Conservation (phyloP, 2,113 vertebrate genomes). For the Gorilla gorilla region DNA sequence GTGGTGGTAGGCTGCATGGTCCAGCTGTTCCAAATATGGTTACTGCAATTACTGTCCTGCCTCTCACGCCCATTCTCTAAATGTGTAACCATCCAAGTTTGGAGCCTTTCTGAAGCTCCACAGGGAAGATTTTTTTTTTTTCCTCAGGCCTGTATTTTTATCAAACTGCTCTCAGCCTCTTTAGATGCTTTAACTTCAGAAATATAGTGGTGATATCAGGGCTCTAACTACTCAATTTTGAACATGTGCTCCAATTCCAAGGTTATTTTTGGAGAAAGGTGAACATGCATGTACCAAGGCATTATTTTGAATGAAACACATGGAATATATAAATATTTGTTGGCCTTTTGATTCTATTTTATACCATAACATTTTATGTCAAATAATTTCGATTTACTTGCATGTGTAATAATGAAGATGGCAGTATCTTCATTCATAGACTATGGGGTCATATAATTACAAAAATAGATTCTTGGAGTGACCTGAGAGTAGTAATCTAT, state of each 20-base stretch:
- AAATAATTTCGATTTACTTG: background rate
- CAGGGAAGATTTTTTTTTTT: background rate
- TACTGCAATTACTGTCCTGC: rapidly evolving
- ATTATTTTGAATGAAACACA: background rate
- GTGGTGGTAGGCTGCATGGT: background rate
- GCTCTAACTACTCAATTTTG: background rate
- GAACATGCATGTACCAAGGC: rapidly evolving
- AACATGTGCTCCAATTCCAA: background rate
- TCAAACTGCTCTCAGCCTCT: background rate
- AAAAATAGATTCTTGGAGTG: rapidly evolving
- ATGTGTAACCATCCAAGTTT: rapidly evolving
- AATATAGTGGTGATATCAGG: background rate
- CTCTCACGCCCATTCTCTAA: no score
- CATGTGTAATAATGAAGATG: background rate
- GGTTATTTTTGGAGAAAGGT: background rate
- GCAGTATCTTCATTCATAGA: background rate
- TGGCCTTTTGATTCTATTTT: background rate
- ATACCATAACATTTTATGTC: background rate
- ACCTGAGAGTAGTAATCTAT: background rate
- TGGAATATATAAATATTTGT: background rate
- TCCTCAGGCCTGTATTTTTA: background rate
- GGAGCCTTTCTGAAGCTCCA: background rate
- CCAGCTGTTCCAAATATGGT: background rate
- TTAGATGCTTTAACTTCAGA: background rate
- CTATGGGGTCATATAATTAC: background rate